Evolutionary conservation across 2,797 vertebrate species (phyloP), one percentile per base, ranked within the genome.

Genomic region (Myotis daubentonii): DNA sequence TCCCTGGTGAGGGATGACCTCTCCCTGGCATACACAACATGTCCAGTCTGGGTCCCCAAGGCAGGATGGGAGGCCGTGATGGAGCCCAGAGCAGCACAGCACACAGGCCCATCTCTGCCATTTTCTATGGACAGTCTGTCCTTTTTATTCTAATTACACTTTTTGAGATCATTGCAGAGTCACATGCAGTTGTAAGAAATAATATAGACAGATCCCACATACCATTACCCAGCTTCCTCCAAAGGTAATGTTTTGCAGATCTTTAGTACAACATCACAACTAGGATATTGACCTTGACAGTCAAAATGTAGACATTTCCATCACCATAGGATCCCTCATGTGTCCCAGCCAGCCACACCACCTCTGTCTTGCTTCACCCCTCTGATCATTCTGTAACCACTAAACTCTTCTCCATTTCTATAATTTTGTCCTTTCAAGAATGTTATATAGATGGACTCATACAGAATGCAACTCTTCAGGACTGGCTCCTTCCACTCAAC

Each of bases 141-240:
- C n/a, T 92, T 91, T 79, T 49, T 57, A 83, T 90, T 68, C 72
- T 36, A 76, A 76, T 76, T 71, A 60, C 92, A 65, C n/a, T 60
- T 91, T 78, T 33, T 66, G 22, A 88, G 65, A 25, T 82, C 47
- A 44, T 12, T 28, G 20, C 68, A 36, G 55, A 66, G 41, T 89
- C 36, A 71, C 49, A 25, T 17, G 19, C 0, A n/a, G 1, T 38
- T 66, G 33, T 78, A 70, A 86, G 75, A 72, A 89, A 12, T 36
- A 78, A 55, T 20, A 30, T 19, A 76, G 66, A 78, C 33, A 41
- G 20, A 60, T 20, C 22, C 78, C 20, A 23, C 1, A 0, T 20
- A n/a, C 15, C 16, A 20, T 87, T 41, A 25, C 28, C 49, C 55
- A n/a, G 3, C 65, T 88, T 88, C 75, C 44, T 41, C 70, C 44